Base-by-base conservation (phyloP, 1,140 invertebrate genomes). In the Steinernema khuongi region DNA sequence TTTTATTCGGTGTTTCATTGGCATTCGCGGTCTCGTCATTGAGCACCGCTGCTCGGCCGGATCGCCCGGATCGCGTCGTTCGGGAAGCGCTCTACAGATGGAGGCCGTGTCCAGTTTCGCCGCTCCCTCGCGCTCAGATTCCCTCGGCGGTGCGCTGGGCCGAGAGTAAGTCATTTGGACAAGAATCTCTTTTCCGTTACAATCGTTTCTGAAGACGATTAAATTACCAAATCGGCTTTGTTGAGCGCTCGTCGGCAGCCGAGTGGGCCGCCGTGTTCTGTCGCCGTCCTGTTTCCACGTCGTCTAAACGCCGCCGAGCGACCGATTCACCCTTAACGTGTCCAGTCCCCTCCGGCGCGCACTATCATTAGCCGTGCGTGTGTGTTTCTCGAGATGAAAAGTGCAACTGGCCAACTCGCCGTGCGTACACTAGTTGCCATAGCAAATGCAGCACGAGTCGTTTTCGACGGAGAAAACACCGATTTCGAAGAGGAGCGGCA, bases 181-280 rank as follows among this genome's bases (percentile, higher is more conserved):
- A 60, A 26, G 22, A 60, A 60, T 60, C 50, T 60, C 50, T 60
- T 60, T 60, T 60, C 22, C 50, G 14, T 11, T 14, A 60, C 11
- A 60, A 60, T 60, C 11, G 50, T 22, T 17, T 60, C 2, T 60
- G 50, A 60, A 60, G 50, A 60, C 50, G 50, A 60, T 60, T 60
- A 60, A 60, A 60, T 60, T 60, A 60, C 50, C 50, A 60, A 60
- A 60, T 60, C 50, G 50, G 50, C 50, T 60, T 60, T 60, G 50
- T 22, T 41, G 7, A n/a, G n/a, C n/a, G n/a, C n/a, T n/a, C n/a
- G n/a, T n/a, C n/a, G n/a, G n/a, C n/a, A n/a, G n/a, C n/a, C n/a
- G n/a, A n/a, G 7, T 41, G 36, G 7, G 36, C 36, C n/a, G 36
- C 50, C 50, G 11, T 22, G 4, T 22, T 7, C 50, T 4, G 50